These are phyloP conservation scores for Stigmatopora argus DNA, from an alignment of 2,113 vertebrate species.

Conservation along the genomic window DNA sequence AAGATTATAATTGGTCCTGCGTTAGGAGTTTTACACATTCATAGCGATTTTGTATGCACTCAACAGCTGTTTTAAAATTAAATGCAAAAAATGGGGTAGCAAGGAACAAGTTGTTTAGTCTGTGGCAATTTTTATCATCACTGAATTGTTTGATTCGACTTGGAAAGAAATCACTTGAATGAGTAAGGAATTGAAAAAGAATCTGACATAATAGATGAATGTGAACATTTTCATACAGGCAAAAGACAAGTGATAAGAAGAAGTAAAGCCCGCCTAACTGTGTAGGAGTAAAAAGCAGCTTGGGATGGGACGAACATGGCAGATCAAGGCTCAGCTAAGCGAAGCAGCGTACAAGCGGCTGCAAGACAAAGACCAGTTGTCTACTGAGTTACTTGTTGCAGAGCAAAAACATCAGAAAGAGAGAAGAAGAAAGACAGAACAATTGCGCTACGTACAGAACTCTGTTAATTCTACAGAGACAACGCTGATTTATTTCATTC, in stretches of 20 bases:
- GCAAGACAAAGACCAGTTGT: slow-evolving; percentile 38
- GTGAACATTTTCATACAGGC: background rate
- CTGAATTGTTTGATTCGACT: slow-evolving; percentile 44
- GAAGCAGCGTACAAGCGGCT: slow-evolving; percentile 37
- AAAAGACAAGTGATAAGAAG: background rate
- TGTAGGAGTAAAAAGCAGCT: slow-evolving; percentile 22
- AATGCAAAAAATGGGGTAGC: slow-evolving; percentile 32
- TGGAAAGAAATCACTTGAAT: slow-evolving; percentile 2
- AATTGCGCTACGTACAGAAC: background rate
- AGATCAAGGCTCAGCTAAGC: slow-evolving; percentile 46
- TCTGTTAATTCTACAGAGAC: background rate
- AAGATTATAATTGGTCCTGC: slow-evolving; percentile 50
- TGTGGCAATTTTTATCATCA: slow-evolving; percentile 48
- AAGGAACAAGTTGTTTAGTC: slow-evolving; percentile 38
- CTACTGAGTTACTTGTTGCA: slow-evolving; percentile 40
- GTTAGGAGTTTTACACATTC: slow-evolving; percentile 43
- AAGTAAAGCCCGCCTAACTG: slow-evolving; percentile 19
- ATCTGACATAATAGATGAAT: background rate
- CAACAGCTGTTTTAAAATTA: slow-evolving; percentile 44
- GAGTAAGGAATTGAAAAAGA: slow-evolving; percentile 12
- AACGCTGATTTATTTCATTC: background rate
- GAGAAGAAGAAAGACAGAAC: background rate
- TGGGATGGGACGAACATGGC: slow-evolving; percentile 36
- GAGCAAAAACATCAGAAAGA: slow-evolving; percentile 20
- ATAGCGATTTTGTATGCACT: slow-evolving; percentile 59